A percentile compares a stretch with the other conserved stretches of the same genome.
phyloP scores from a whole-genome alignment of 2,888 invertebrate genomes.

The Saturnia pavonia region DNA sequence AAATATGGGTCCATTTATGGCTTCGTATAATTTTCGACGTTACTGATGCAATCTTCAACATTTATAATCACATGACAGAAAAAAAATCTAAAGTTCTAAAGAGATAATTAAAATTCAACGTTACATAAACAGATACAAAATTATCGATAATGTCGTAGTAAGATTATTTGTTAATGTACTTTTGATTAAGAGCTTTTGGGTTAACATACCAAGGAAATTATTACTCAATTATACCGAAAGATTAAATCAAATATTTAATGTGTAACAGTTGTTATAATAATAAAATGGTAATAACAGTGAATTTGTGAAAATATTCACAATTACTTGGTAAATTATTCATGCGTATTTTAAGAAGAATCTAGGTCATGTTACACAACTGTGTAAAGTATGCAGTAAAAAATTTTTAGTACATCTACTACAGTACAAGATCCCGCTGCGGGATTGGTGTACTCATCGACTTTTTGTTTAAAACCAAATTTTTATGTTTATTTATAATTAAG shows the following conservation, averaged over 20 bases:
- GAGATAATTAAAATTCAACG: no score
- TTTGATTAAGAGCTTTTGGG: neutral
- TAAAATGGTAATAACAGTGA: neutral
- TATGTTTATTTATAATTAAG: no score
- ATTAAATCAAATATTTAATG: neutral
- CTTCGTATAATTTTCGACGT: neutral
- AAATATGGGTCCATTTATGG: neutral
- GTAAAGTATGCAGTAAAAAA: neutral
- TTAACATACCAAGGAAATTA: neutral
- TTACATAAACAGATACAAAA: no score
- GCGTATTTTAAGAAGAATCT: constrained; percentile 2
- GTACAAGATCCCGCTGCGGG: no score
- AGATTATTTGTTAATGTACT: neutral
- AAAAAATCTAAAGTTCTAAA: no score
- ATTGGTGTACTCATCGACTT: no score
- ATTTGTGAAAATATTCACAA: constrained; percentile 3
- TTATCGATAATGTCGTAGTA: no score
- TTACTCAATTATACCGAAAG: neutral
- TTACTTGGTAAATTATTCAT: neutral
- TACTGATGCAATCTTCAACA: neutral
- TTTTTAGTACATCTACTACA: neutral
- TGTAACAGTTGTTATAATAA: neutral
- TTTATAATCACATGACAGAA: no score
- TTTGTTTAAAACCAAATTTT: no score
- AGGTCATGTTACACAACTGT: constrained; percentile 7